These are phyloP conservation scores for Cantharis lateralis DNA, from an alignment of 2,888 invertebrate species.

Conservation along the genomic window DNA sequence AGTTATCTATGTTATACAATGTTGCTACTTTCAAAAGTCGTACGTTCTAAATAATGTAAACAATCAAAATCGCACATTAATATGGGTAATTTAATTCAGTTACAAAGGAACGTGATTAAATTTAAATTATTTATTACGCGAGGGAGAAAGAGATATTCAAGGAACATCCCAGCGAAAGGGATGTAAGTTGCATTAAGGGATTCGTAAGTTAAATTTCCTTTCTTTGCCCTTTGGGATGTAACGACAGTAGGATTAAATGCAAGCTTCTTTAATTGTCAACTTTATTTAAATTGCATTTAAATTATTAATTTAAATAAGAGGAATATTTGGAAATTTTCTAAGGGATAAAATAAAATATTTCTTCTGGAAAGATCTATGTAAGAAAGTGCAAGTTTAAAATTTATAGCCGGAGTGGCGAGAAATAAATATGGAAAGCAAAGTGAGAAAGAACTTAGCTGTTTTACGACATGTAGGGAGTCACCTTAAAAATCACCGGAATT, in stretches of 20 bases:
- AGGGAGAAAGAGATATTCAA: slow-evolving; percentile 41
- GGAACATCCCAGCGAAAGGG: slow-evolving; percentile 33
- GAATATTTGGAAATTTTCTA: background rate
- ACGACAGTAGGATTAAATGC: slow-evolving; percentile 31
- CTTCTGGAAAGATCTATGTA: background rate
- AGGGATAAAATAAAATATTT: background rate
- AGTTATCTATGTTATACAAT: background rate
- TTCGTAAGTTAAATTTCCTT: slow-evolving; percentile 35
- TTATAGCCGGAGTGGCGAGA: slow-evolving; percentile 17
- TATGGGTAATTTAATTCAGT: slow-evolving; percentile 53
- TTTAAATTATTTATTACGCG: slow-evolving; percentile 54
- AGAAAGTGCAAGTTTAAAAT: slow-evolving; percentile 6
- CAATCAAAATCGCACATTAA: slow-evolving; percentile 48
- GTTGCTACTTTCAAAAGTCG: slow-evolving; percentile 30
- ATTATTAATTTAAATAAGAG: background rate
- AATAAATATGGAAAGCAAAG: slow-evolving; percentile 28
- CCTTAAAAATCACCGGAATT: slow-evolving; percentile 20
- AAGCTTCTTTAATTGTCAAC: slow-evolving; percentile 26
- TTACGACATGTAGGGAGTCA: slow-evolving; percentile 24
- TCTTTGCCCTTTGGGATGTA: slow-evolving; percentile 32
- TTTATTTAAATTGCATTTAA: slow-evolving; percentile 20
- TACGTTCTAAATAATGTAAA: slow-evolving; percentile 44
- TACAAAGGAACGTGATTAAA: slow-evolving; percentile 54
- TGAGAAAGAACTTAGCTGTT: slow-evolving; percentile 16
- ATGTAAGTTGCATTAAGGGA: slow-evolving; percentile 41